Evolutionary conservation across 2,888 invertebrate genomes (phyloP).

Genomic region (Thyatira batis): DNA sequence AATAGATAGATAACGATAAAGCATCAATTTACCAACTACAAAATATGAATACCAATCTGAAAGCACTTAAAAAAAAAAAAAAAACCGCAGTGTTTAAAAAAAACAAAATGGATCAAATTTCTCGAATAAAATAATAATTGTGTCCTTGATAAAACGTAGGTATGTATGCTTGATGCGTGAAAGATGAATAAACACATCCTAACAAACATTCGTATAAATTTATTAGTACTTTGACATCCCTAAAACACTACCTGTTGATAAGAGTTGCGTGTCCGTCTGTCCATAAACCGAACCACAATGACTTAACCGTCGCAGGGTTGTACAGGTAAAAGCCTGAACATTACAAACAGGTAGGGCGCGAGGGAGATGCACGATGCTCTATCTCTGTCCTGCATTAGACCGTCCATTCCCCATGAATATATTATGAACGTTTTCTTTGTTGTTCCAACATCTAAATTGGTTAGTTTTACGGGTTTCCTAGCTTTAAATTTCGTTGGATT

Average conservation of each 20-base stretch:
- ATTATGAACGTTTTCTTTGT: constrained; percentile 8
- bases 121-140: too few relatives aligned
- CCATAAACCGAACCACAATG: constrained; percentile 28
- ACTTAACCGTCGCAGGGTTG: constrained; percentile 38
- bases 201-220: background rate
- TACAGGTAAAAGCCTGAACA: constrained; percentile 36
- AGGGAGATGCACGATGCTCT: constrained; percentile 21
- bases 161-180: too few relatives aligned
- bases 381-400: constrained; percentile 8
- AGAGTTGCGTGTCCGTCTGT: constrained; percentile 33
- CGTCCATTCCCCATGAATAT: constrained; percentile 9
- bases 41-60: too few relatives aligned
- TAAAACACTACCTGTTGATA: constrained; percentile 38
- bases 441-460: background rate
- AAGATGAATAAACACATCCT: too few relatives aligned
- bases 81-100: background rate
- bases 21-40: too few relatives aligned
- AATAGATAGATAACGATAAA: too few relatives aligned
- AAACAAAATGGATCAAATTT: too few relatives aligned
- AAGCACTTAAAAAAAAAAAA: too few relatives aligned
- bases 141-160: too few relatives aligned
- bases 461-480: background rate
- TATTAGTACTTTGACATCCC: background rate
- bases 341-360: constrained; percentile 50
- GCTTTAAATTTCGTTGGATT: too few relatives aligned